phyloP scores from a whole-genome alignment of 1,140 invertebrate genomes.

The Cardiocondyla obscurior region DNA sequence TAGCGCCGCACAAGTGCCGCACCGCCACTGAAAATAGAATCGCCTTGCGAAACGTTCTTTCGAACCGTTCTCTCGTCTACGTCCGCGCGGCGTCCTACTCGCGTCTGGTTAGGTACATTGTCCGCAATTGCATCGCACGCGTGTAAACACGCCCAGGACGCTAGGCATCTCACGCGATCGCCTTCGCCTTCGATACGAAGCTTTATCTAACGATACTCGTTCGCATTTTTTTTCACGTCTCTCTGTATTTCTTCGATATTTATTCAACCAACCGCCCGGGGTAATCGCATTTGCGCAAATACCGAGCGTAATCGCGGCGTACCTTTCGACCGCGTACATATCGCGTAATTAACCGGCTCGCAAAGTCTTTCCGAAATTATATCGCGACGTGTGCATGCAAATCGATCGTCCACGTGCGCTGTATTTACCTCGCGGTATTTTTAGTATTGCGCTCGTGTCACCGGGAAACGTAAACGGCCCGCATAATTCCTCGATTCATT shows the following conservation, averaged over 20 bases:
- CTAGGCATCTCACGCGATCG: too few species aligned
- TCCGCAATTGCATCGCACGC: not conserved
- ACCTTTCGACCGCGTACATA: not conserved
- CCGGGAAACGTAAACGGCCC: not conserved
- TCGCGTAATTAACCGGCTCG: not conserved
- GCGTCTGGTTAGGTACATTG: conserved; percentile 5
- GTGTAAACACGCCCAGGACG: too few species aligned
- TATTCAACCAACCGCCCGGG: too few species aligned
- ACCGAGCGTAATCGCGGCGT: not conserved
- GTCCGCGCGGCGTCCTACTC: too few species aligned
- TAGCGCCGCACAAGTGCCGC: conserved; percentile 33
- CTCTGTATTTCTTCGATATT: too few species aligned
- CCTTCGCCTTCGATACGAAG: not conserved
- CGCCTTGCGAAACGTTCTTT: conserved; percentile 5
- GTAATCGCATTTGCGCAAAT: not conserved
- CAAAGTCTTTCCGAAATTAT: not conserved
- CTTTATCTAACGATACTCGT: not conserved
- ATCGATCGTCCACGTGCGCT: not conserved
- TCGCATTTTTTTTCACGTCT: not conserved
- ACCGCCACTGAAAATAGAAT: conserved; percentile 23
- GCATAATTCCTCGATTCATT: not conserved
- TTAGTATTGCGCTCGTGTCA: not conserved
- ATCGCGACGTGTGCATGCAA: not conserved
- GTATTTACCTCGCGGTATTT: not conserved
- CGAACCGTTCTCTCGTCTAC: not conserved